phyloP scores from a whole-genome alignment of 2,113 vertebrate genomes.

The Saguinus midas region DNA sequence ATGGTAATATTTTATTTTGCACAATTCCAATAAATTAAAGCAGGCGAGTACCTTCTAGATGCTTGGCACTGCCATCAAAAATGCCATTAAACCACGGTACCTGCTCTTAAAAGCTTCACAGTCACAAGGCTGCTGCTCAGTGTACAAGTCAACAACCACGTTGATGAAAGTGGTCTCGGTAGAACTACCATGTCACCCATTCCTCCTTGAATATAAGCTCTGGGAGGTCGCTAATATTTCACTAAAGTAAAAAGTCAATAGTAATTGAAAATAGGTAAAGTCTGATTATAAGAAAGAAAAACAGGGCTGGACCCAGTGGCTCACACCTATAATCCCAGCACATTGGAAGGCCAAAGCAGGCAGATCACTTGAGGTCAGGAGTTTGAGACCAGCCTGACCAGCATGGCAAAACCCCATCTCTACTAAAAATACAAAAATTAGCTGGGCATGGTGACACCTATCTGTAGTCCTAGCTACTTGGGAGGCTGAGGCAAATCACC shows the following conservation, averaged over 20 bases:
- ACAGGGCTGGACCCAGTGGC: not conserved
- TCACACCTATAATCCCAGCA: too few species aligned
- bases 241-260: slow-evolving; percentile 42
- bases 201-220: slow-evolving; percentile 80
- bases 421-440: too few species aligned
- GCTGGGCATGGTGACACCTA: too few species aligned
- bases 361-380: too few species aligned
- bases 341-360: too few species aligned
- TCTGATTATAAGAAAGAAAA: slow-evolving; percentile 40
- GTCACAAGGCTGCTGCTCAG: slow-evolving; percentile 93
- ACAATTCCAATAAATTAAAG: slow-evolving; percentile 97
- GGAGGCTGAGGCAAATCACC: too few species aligned
- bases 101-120: not conserved
- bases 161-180: slow-evolving; percentile 95
- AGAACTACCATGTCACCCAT: slow-evolving; percentile 90
- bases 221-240: slow-evolving; percentile 71
- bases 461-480: too few species aligned
- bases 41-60: slow-evolving; percentile 79
- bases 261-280: slow-evolving; percentile 26
- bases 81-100: not conserved
- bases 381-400: too few species aligned
- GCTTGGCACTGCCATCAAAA: not conserved
- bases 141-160: slow-evolving; percentile 94
- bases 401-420: too few species aligned
- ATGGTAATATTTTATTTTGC: slow-evolving; percentile 98